Evolutionary conservation across 92 coral and sea anemone species (phyloP).

Genomic region (Actinernus sp.): DNA sequence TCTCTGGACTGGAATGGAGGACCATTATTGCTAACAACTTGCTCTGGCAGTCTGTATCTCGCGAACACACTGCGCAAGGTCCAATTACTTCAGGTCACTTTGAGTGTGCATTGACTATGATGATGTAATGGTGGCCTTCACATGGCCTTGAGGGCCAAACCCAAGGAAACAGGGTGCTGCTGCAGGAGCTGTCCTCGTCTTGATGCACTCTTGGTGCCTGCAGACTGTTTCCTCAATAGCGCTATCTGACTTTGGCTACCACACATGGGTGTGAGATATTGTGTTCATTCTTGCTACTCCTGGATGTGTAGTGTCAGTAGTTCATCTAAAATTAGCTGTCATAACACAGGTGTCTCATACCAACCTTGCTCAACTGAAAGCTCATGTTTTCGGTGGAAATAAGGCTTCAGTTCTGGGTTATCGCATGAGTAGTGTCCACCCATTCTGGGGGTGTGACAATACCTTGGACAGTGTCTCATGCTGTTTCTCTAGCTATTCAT

Average conservation of each 20-base stretch:
- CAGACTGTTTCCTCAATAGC: constrained; percentile 2
- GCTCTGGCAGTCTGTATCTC: constrained; percentile 17
- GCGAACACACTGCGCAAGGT: constrained; percentile 19
- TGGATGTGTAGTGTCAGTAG: constrained; percentile 43
- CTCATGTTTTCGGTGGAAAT: too few species aligned
- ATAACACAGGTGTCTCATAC: too few species aligned
- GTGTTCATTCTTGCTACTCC: constrained; percentile 33
- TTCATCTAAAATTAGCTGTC: constrained; percentile 20
- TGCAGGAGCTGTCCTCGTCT: background rate
- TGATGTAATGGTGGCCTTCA: background rate
- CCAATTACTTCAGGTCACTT: constrained; percentile 54
- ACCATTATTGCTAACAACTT: constrained; percentile 14
- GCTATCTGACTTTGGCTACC: constrained; percentile 42
- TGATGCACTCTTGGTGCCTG: constrained; percentile 6
- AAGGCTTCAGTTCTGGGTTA: background rate
- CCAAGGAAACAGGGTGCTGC: constrained; percentile 14
- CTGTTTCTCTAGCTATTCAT: constrained; percentile 27
- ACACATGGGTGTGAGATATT: constrained; percentile 16
- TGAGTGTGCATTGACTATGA: constrained; percentile 39
- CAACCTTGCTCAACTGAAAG: too few species aligned
- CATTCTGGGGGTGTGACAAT: constrained; percentile 1
- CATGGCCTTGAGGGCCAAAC: constrained; percentile 1
- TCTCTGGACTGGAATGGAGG: constrained; percentile 12
- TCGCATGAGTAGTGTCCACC: constrained; percentile 6
- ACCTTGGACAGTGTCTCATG: constrained; percentile 22